phyloP scores from a whole-genome alignment of 2,113 vertebrate species.

The Oophaga pumilio region DNA sequence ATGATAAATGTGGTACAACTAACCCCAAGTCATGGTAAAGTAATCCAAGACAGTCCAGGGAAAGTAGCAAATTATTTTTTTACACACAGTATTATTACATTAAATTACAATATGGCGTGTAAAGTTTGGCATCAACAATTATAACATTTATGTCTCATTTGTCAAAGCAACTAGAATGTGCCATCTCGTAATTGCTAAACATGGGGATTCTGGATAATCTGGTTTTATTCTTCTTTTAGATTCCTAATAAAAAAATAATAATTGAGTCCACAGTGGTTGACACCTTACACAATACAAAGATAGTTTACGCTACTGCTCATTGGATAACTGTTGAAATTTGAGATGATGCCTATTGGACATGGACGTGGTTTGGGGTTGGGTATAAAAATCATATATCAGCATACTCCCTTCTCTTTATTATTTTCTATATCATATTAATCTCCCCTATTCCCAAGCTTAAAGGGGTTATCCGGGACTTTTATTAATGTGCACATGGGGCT shows the following conservation, averaged over 20 bases:
- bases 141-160: constrained; percentile 5
- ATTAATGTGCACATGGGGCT: too few relatives aligned
- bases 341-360: background rate
- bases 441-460: too few relatives aligned
- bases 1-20: constrained; percentile 1
- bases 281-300: too few relatives aligned
- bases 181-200: background rate
- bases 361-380: background rate
- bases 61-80: background rate
- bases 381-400: background rate
- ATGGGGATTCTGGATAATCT: background rate
- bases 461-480: too few relatives aligned
- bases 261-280: too few relatives aligned
- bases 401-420: too few relatives aligned
- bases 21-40: background rate
- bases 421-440: too few relatives aligned
- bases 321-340: background rate
- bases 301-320: background rate
- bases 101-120: background rate
- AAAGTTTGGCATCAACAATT: background rate
- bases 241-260: background rate
- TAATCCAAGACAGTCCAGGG: background rate
- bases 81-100: background rate
- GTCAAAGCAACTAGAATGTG: background rate
- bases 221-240: background rate